Evolutionary conservation across 2,797 vertebrate genomes (phyloP).

Genomic region (Numenius phaeopus): DNA sequence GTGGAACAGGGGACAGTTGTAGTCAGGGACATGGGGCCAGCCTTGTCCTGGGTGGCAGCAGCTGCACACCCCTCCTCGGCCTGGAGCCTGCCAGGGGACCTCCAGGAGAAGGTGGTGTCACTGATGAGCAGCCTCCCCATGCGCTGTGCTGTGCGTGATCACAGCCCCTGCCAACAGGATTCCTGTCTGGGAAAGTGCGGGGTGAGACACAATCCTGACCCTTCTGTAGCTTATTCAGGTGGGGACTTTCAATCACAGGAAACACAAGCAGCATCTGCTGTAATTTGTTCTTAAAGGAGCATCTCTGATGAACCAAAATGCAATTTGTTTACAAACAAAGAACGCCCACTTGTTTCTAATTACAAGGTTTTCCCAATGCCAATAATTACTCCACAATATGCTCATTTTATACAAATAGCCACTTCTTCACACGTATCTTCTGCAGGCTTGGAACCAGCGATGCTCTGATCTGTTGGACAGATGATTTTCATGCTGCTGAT

Average conservation of each 20-base stretch:
- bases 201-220: slow-evolving; percentile 32
- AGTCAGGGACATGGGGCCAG: not conserved
- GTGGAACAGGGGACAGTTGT: not conserved
- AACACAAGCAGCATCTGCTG: slow-evolving; percentile 49
- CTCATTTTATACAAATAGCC: slow-evolving; percentile 59
- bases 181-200: not conserved
- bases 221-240: slow-evolving; percentile 55
- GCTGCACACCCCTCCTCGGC: not conserved
- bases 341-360: slow-evolving; percentile 48
- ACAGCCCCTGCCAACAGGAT: slow-evolving; percentile 8
- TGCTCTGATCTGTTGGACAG: slow-evolving; percentile 44
- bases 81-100: rapidly evolving
- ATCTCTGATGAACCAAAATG: slow-evolving; percentile 54
- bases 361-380: slow-evolving; percentile 37
- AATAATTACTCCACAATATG: slow-evolving; percentile 61
- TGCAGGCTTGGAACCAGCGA: not conserved
- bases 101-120: not conserved
- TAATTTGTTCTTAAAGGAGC: slow-evolving; percentile 57
- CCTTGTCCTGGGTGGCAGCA: not conserved
- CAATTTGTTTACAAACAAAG: slow-evolving; percentile 65
- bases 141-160: not conserved
- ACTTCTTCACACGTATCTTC: slow-evolving; percentile 41
- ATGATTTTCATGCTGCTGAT: slow-evolving; percentile 47
- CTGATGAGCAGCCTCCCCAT: not conserved
- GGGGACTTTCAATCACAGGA: slow-evolving; percentile 38